Conservation (phyloP, 2,113 vertebrate species). For the Microcebus ravelobensis region DNA sequence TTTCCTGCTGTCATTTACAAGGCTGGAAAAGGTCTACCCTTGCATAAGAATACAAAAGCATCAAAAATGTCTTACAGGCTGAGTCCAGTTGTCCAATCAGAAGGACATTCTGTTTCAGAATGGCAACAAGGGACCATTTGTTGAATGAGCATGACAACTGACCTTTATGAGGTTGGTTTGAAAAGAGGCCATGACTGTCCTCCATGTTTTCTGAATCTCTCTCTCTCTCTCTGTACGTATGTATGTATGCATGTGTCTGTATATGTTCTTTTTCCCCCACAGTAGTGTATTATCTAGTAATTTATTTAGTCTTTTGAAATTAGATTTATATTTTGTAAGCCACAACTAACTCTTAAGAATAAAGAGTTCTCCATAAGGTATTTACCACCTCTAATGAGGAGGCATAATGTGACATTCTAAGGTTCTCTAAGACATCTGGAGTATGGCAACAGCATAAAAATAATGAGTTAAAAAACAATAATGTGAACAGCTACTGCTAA, state of each 20-base stretch:
- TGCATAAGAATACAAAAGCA: constrained; percentile 50
- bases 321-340: neutral
- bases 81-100: neutral
- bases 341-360: constrained; percentile 23
- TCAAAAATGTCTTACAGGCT: constrained; percentile 22
- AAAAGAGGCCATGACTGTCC: neutral
- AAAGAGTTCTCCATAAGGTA: neutral
- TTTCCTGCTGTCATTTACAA: constrained; percentile 16
- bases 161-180: neutral
- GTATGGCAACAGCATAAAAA: neutral
- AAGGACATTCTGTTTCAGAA: constrained; percentile 6
- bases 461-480: neutral
- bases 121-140: constrained; percentile 1
- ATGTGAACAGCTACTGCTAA: neutral
- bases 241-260: neutral
- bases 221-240: neutral
- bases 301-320: constrained; percentile 15
- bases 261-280: neutral
- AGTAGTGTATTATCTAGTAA: neutral
- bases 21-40: neutral
- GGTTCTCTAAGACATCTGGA: neutral
- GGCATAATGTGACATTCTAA: neutral
- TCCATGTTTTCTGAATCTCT: neutral
- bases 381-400: neutral
- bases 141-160: neutral